These are phyloP conservation scores for Haemorhous mexicanus DNA, from an alignment of 2,113 vertebrate species.

Conservation along the genomic window DNA sequence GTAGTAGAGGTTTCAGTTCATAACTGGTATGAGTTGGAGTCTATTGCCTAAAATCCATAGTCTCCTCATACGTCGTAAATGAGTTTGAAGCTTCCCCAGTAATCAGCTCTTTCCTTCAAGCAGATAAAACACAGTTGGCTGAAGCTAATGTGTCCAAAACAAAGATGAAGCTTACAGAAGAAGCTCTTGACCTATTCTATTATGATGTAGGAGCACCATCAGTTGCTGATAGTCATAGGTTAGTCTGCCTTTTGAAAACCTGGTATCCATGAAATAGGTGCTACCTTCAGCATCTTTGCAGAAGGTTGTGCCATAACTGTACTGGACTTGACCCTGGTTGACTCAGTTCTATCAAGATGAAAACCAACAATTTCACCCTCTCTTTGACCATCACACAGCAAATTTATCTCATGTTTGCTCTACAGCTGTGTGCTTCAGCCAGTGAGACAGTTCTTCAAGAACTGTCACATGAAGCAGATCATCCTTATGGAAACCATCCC, in stretches of 20 bases:
- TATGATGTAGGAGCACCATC: not conserved
- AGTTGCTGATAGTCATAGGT: not conserved
- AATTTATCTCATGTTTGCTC: not conserved
- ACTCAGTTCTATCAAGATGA: not conserved
- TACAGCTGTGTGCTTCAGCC: not conserved
- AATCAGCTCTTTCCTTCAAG: not conserved
- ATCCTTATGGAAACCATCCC: not conserved
- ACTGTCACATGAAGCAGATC: not conserved
- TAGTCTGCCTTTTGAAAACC: not conserved
- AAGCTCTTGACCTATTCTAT: not conserved
- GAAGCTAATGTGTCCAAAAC: not conserved
- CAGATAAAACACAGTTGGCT: not conserved
- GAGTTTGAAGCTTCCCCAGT: not conserved
- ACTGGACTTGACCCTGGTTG: not conserved
- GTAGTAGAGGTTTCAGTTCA: not conserved
- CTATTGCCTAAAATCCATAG: not conserved
- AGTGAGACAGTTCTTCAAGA: not conserved
- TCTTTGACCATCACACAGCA: not conserved
- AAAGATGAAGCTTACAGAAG: not conserved
- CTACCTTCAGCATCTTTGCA: not conserved
- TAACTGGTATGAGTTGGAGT: not conserved
- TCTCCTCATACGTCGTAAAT: not conserved
- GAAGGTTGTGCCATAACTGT: not conserved
- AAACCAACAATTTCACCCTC: not conserved
- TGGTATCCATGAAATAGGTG: not conserved